Percentiles rank a stretch among this genome's conserved stretches.
Evolutionary conservation across 2,113 vertebrate genomes (phyloP).

Genomic region (Rattus rattus): DNA sequence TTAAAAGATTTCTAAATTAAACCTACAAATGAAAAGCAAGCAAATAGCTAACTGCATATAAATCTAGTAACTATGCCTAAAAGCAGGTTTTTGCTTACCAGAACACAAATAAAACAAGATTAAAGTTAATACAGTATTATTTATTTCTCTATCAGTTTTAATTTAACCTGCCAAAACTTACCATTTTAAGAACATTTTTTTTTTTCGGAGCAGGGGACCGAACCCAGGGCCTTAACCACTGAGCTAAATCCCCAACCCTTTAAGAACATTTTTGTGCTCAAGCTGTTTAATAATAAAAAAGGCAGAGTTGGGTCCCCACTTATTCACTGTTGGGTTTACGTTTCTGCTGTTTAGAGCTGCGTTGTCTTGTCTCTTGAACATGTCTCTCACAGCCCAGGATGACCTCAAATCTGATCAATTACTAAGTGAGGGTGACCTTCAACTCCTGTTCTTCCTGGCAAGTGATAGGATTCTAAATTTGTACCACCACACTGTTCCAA

Average conservation of each 20-base stretch:
- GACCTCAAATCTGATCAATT: background rate
- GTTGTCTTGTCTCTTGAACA: background rate
- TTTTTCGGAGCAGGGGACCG: too few species aligned
- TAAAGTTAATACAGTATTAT: background rate
- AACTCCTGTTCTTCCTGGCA: background rate
- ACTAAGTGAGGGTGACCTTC: background rate
- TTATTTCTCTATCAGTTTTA: background rate
- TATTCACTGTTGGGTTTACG: background rate
- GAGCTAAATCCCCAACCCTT: too few species aligned
- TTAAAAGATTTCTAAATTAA: conserved; percentile 54
- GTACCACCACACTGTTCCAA: background rate
- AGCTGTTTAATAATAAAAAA: background rate
- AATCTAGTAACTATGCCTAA: conserved; percentile 10
- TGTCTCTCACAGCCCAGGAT: background rate
- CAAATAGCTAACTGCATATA: background rate
- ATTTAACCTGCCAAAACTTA: background rate
- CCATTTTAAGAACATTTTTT: background rate
- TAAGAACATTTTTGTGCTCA: conserved; percentile 7
- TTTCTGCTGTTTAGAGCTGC: background rate
- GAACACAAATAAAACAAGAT: conserved; percentile 11
- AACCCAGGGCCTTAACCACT: too few species aligned
- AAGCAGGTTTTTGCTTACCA: background rate
- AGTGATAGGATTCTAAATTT: background rate
- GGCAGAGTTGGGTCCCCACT: background rate
- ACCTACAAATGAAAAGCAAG: conserved; percentile 31